Conservation (phyloP, 2,888 invertebrate species). For the Drosophila hamatofila region DNA sequence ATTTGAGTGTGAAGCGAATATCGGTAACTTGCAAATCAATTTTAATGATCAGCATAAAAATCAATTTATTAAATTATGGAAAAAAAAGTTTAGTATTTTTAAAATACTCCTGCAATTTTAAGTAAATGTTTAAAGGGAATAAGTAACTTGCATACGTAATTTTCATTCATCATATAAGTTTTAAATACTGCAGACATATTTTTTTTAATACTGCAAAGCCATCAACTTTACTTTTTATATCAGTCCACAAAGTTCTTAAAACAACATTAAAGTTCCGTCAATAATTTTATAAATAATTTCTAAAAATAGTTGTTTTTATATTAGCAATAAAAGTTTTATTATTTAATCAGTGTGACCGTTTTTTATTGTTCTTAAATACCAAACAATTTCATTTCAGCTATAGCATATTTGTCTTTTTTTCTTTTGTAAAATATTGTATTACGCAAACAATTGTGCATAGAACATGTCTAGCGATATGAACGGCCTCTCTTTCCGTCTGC, state of each 20-base stretch:
- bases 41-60: no score
- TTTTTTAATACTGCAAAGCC: no score
- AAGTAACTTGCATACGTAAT: no score
- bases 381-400: background rate
- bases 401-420: slow-evolving; percentile 2
- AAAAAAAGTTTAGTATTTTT: no score
- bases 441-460: slow-evolving; percentile 31
- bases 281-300: background rate
- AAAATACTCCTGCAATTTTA: no score
- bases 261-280: background rate
- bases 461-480: slow-evolving; percentile 26
- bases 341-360: background rate
- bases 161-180: no score
- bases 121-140: no score
- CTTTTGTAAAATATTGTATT: slow-evolving; percentile 11
- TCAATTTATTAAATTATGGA: no score
- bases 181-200: no score
- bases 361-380: background rate
- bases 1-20: no score
- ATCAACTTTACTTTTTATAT: background rate
- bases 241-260: no score
- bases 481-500: slow-evolving; percentile 30
- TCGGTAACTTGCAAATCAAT: no score
- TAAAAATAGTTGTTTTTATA: background rate
- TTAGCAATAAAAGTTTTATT: background rate